A percentile compares a stretch with the other conserved stretches of the same genome.
Evolutionary conservation across 2,888 invertebrate genomes (phyloP).

Genomic region (Campoplex nolae): DNA sequence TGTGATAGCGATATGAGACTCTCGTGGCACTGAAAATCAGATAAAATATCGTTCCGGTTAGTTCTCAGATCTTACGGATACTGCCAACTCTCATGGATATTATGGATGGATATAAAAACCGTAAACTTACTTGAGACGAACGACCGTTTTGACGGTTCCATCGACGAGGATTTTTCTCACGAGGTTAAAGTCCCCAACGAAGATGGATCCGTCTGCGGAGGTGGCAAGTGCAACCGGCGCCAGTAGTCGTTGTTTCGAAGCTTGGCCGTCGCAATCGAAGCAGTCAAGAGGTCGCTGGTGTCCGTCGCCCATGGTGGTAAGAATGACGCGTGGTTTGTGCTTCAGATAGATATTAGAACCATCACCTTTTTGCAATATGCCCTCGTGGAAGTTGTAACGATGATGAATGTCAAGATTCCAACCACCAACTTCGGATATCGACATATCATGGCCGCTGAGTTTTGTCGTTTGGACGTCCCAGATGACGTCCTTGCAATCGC

Average conservation of each 20-base stretch:
- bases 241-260: slow-evolving; percentile 92
- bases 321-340: slow-evolving; percentile 95
- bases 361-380: slow-evolving; percentile 98
- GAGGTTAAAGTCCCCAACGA: slow-evolving; percentile 98
- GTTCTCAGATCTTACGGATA: not conserved
- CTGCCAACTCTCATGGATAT: not conserved
- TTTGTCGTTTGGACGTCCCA: slow-evolving; percentile 99
- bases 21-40: slow-evolving; percentile 90
- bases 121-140: slow-evolving; percentile 91
- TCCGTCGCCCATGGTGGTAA: slow-evolving; percentile 96
- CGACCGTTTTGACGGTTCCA: slow-evolving; percentile 92
- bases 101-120: not conserved
- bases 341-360: slow-evolving; percentile 98
- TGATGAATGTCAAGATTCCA: slow-evolving; percentile 99
- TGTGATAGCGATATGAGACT: slow-evolving; percentile 98
- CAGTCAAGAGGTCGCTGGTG: slow-evolving; percentile 95
- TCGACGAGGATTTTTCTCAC: slow-evolving; percentile 95
- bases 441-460: slow-evolving; percentile 98
- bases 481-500: slow-evolving; percentile 95
- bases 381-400: slow-evolving; percentile 98
- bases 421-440: slow-evolving; percentile 97
- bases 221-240: slow-evolving; percentile 97
- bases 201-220: slow-evolving; percentile 96
- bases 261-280: slow-evolving; percentile 92
- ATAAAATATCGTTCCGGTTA: not conserved